Evolutionary conservation across 2,888 invertebrate genomes (phyloP).

Genomic region (Metalampra italica): DNA sequence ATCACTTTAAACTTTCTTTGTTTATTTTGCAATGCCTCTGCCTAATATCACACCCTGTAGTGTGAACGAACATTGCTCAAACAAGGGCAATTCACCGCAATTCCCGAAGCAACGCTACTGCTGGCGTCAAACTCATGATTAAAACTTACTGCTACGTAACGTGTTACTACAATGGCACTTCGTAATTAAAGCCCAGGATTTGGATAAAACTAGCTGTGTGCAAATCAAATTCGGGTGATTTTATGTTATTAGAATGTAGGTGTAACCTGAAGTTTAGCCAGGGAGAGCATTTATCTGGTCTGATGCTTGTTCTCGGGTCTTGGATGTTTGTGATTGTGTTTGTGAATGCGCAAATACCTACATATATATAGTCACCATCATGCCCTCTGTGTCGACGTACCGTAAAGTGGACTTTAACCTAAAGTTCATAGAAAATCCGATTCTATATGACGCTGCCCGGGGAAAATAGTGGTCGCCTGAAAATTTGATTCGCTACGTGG

Average conservation of each 20-base stretch:
- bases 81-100: constrained; percentile 1
- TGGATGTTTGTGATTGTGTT: too few species aligned
- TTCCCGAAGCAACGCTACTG: background rate
- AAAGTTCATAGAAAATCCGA: constrained; percentile 1
- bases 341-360: too few species aligned
- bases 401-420: background rate
- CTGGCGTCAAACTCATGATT: constrained; percentile 9
- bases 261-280: too few species aligned
- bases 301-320: too few species aligned
- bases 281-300: too few species aligned
- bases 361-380: too few species aligned
- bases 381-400: background rate
- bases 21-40: background rate
- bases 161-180: constrained; percentile 2
- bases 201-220: background rate
- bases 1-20: background rate
- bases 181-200: constrained; percentile 6
- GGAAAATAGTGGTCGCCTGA: constrained; percentile 10
- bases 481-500: constrained; percentile 28
- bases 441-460: background rate
- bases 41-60: background rate
- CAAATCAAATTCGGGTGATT: background rate
- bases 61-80: background rate
- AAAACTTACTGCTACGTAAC: constrained; percentile 6
- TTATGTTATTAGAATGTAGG: background rate